Percentiles rank a stretch among this genome's conserved stretches.
Evolutionary conservation across 2,888 invertebrate genomes (phyloP).

Genomic region (Endomychus coccineus): DNA sequence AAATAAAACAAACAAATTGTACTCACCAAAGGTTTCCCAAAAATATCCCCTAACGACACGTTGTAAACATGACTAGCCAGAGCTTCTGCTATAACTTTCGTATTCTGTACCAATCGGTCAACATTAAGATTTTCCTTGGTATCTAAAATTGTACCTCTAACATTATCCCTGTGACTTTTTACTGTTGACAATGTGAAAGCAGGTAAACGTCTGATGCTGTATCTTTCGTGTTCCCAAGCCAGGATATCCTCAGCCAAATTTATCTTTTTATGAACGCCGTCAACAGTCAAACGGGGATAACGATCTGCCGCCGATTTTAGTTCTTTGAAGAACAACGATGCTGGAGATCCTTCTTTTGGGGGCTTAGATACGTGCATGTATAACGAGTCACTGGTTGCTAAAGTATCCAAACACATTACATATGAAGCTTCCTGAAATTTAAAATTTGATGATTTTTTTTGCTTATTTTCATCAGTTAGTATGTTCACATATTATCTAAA

Average conservation of each 20-base stretch:
- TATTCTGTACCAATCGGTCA: conserved; percentile 57
- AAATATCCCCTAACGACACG: conserved; percentile 57
- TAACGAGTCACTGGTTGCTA: conserved; percentile 58
- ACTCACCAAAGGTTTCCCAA: conserved; percentile 68
- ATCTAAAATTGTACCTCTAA: conserved; percentile 59
- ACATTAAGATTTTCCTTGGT: conserved; percentile 50
- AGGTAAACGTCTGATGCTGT: conserved; percentile 83
- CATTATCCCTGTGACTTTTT: conserved; percentile 58
- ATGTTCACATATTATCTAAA: no score
- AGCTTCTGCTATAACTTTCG: conserved; percentile 71
- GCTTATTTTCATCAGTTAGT: no score
- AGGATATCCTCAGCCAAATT: conserved; percentile 86
- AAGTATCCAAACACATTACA: conserved; percentile 82
- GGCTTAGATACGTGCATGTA: conserved; percentile 95
- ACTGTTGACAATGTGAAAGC: conserved; percentile 82
- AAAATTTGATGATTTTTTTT: not conserved
- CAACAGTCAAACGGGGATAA: conserved; percentile 47
- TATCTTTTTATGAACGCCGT: conserved; percentile 89
- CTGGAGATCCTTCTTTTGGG: conserved; percentile 76
- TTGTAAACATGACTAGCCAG: conserved; percentile 77
- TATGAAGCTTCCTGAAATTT: conserved; percentile 72
- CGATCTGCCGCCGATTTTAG: conserved; percentile 51
- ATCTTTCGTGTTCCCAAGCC: conserved; percentile 97
- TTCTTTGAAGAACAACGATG: conserved; percentile 59
- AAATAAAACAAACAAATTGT: not conserved